Evolutionary conservation across 2,113 vertebrate genomes (phyloP).

Genomic region (Furnarius figulus): DNA sequence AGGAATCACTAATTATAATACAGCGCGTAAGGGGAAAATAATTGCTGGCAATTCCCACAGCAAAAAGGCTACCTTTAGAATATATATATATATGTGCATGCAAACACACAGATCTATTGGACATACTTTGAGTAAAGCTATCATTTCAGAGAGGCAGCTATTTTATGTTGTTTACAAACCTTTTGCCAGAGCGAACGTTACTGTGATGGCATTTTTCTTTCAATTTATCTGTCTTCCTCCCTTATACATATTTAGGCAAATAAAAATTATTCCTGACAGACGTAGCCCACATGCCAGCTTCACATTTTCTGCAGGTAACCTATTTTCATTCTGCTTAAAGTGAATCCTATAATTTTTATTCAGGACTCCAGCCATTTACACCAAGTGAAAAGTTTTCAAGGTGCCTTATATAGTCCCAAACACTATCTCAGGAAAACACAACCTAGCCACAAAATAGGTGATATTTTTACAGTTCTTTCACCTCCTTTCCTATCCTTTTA

Average conservation of each 20-base stretch:
- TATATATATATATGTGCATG: not conserved
- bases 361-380: slow-evolving; percentile 34
- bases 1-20: slow-evolving; percentile 63
- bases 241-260: slow-evolving; percentile 70
- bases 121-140: not conserved
- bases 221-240: slow-evolving; percentile 62
- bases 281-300: slow-evolving; percentile 33
- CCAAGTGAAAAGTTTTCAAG: slow-evolving; percentile 50
- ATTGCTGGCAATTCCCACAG: slow-evolving; percentile 51
- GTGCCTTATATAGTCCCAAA: not conserved
- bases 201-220: slow-evolving; percentile 64
- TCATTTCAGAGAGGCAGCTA: slow-evolving; percentile 50
- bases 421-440: not conserved
- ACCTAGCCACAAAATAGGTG: not conserved
- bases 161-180: slow-evolving; percentile 69
- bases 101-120: not conserved
- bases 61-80: slow-evolving; percentile 35
- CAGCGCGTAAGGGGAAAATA: slow-evolving; percentile 1
- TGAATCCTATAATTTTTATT: slow-evolving; percentile 62
- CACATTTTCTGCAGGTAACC: slow-evolving; percentile 65
- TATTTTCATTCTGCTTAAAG: slow-evolving; percentile 67
- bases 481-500: not conserved
- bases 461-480: not conserved
- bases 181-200: slow-evolving; percentile 41
- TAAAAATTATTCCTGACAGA: slow-evolving; percentile 70